Evolutionary conservation across 1,140 invertebrate species (phyloP).

Genomic region (Drosophila bocki): DNA sequence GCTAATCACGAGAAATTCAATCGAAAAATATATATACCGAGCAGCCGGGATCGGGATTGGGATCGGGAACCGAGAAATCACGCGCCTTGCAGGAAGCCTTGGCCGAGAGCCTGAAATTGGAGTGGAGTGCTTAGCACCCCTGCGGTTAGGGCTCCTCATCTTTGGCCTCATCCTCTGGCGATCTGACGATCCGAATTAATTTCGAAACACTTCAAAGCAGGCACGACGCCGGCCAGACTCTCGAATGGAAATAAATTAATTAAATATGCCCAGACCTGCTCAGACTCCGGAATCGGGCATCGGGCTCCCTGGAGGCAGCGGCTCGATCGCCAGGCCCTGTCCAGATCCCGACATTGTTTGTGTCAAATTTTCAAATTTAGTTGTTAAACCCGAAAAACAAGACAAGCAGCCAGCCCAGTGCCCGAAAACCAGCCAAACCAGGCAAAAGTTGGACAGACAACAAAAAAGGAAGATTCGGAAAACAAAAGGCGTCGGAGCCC

Average conservation of each 20-base stretch:
- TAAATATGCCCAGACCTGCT: constrained; percentile 70
- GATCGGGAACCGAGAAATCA: constrained; percentile 60
- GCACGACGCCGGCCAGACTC: constrained; percentile 53
- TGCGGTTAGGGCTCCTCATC: constrained; percentile 58
- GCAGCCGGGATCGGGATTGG: constrained; percentile 1
- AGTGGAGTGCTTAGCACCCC: constrained; percentile 63
- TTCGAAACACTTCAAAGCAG: constrained; percentile 82
- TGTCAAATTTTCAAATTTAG: constrained; percentile 83
- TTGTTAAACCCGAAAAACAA: constrained; percentile 84
- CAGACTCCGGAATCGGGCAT: constrained; percentile 41
- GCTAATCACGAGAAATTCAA: constrained; percentile 81
- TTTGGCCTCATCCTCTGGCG: constrained; percentile 25
- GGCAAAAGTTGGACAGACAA: constrained; percentile 13
- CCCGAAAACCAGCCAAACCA: constrained; percentile 52
- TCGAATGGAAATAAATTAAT: constrained; percentile 79
- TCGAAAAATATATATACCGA: constrained; percentile 44
- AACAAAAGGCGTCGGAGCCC: constrained; percentile 73
- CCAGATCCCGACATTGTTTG: constrained; percentile 67
- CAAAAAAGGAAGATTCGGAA: constrained; percentile 26
- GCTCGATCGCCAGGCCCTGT: constrained; percentile 36
- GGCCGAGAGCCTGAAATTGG: constrained; percentile 50
- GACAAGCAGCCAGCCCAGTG: constrained; percentile 57
- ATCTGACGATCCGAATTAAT: constrained; percentile 77
- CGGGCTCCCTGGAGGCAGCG: constrained; percentile 59
- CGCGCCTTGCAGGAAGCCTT: constrained; percentile 61